Evolutionary conservation across 2,888 invertebrate species (phyloP), one percentile per base, ranked within the genome.

Genomic region (Eueremaeus valkanovi): DNA sequence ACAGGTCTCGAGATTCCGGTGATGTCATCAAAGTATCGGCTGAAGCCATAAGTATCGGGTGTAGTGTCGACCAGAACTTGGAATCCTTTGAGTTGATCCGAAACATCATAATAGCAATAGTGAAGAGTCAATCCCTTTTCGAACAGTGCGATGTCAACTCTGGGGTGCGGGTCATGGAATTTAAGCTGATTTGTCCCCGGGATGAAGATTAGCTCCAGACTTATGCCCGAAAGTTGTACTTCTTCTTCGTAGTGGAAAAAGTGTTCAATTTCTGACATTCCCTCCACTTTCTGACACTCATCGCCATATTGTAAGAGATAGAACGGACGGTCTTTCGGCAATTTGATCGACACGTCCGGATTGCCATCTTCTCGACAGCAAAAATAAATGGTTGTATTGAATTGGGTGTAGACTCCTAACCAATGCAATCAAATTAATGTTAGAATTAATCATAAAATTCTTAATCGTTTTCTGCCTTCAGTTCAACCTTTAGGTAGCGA

Each of bases 61-160:
- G 78, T 78, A 21, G 79, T 79, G 66, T 80, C 80, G 2, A 81
- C 80, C 16, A 80, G 76, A 0, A 81, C 80, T 66, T 79, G 77
- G 63, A 81, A 81, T 16, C 81, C 81, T 72, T 76, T 63, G 27
- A 73, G 68, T 68, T 61, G 49, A 76, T 77, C 78, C 78, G 80
- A 78, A 36, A 81, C 79, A 72, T 81, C 81, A 66, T 81, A 81
- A 72, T 81, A 81, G 42, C 81, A 81, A 72, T 80, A 81, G 70
- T 78, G 79, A 5, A 81, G 58, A 8, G 80, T 76, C 21, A 81
- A 77, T 29, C 80, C 81, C 45, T 78, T 79, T 36, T 81, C 80
- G 75, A 80, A 81, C 11, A 77, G 49, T 27, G 75, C 77, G 16
- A 77, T 77, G 63, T 81, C 80, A 8, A 81, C 75, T 42, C 75